Evolutionary conservation across 2,888 invertebrate genomes (phyloP).

Genomic region (Octonoba sinensis): DNA sequence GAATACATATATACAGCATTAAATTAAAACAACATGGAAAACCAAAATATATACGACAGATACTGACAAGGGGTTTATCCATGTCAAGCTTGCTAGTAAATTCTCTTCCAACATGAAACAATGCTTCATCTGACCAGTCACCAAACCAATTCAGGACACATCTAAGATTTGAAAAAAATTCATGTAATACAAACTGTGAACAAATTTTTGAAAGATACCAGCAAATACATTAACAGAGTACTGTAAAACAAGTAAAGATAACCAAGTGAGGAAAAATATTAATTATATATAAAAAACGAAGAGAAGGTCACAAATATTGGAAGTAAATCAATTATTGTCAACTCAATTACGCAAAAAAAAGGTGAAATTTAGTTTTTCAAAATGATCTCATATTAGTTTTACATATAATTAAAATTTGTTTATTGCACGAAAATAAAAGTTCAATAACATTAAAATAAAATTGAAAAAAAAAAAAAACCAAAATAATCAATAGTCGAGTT

Average conservation of each 20-base stretch:
- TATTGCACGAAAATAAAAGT: no score
- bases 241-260: no score
- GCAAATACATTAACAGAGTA: not conserved
- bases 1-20: not conserved
- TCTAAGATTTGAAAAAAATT: conserved; percentile 67
- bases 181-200: not conserved
- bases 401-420: no score
- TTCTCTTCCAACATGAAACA: conserved; percentile 95
- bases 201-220: no score
- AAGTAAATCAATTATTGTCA: not conserved
- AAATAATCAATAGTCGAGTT: no score
- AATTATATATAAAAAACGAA: not conserved
- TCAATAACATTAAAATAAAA: no score
- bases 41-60: not conserved
- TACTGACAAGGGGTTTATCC: conserved; percentile 78
- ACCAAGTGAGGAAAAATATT: no score
- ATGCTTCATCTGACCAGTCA: conserved; percentile 97
- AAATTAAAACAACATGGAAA: not conserved
- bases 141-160: conserved; percentile 99
- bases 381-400: no score
- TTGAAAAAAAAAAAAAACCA: no score
- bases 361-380: no score
- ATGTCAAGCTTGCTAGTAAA: conserved; percentile 96
- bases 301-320: not conserved
- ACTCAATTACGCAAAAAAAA: no score